Evolutionary conservation across 1,140 invertebrate genomes (phyloP).

Genomic region (Lerema accius): DNA sequence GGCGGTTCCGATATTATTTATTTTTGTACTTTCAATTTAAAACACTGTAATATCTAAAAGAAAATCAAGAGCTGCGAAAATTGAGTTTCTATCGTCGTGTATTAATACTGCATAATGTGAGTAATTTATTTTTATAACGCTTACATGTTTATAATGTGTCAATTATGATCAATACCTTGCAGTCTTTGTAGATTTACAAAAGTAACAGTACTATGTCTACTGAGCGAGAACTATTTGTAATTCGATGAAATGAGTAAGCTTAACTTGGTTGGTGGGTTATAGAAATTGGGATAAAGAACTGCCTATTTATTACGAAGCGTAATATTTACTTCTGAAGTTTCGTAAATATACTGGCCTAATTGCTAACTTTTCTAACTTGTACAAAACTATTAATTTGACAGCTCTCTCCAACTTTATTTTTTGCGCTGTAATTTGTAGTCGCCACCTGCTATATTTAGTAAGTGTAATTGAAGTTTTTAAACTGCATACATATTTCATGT

Average conservation of each 20-base stretch:
- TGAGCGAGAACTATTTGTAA: slow-evolving; percentile 26
- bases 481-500: background rate
- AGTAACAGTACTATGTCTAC: slow-evolving; percentile 45
- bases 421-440: too few relatives aligned
- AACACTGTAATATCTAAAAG: slow-evolving; percentile 12
- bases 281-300: slow-evolving; percentile 5
- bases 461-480: too few relatives aligned
- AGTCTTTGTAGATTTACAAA: slow-evolving; percentile 30
- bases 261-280: slow-evolving; percentile 26
- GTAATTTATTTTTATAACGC: slow-evolving; percentile 32
- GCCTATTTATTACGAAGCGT: background rate
- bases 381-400: slow-evolving; percentile 6
- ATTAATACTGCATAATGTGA: slow-evolving; percentile 44
- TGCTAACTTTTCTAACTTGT: slow-evolving; percentile 19
- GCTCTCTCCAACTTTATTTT: slow-evolving; percentile 6
- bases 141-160: slow-evolving; percentile 10
- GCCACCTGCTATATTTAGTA: too few relatives aligned
- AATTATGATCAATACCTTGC: slow-evolving; percentile 27
- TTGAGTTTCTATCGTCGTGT: slow-evolving; percentile 36
- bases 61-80: slow-evolving; percentile 32
- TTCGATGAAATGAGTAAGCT: slow-evolving; percentile 26
- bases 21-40: slow-evolving; percentile 40
- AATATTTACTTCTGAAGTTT: slow-evolving; percentile 3
- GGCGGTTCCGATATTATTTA: slow-evolving; percentile 67
- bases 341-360: slow-evolving; percentile 15